Evolutionary conservation across 2,113 vertebrate species (phyloP), one percentile per base, ranked within the genome.

Genomic region (Charadrius vociferus): DNA sequence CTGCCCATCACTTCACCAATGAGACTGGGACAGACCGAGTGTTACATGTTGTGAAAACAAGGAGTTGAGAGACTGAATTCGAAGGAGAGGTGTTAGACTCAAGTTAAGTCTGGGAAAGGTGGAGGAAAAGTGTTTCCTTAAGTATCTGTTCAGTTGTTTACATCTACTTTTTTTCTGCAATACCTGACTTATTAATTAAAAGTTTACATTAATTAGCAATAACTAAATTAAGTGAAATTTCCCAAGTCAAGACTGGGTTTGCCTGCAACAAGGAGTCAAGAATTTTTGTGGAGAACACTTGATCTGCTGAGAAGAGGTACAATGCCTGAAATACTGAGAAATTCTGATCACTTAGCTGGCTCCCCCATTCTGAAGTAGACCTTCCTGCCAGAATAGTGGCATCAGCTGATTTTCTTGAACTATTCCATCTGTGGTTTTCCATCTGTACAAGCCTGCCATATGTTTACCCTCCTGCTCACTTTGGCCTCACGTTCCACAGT

Each of bases 331-430:
- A 67, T 10, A 78, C 10, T 22, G 30, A 70, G 49, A 90, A 90
- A 83, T 58, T 67, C 56, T 73, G 18, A 61, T 65, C 5, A 3
- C 30, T 75, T 88, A 58, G 4, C 24, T 58, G 50, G 12, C 16
- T 71, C 41, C 17, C 15, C 19, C 24, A 37, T 79, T 59, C 30
- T 10, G 47, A 84, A 39, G 16, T 23, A 58, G 21, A 78, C 29
- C 19, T 75, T 81, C 50, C 36, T 78, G 45, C 5, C 55, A 37
- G 50, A 70, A 77, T 24, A 88, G 12, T 14, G 27, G 16, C 39
- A 88, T 67, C 73, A 67, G 81, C 49, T 90, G 70, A 83, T 81
- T 78, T 86, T 72, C 67, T 89, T 86, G 41, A 93, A 53, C 2
- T 8, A 47, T 50, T 95, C 66, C 67, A 45, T 77, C 66, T 83